Base-by-base conservation (phyloP, 1,140 invertebrate genomes). In the Nymphalis io region DNA sequence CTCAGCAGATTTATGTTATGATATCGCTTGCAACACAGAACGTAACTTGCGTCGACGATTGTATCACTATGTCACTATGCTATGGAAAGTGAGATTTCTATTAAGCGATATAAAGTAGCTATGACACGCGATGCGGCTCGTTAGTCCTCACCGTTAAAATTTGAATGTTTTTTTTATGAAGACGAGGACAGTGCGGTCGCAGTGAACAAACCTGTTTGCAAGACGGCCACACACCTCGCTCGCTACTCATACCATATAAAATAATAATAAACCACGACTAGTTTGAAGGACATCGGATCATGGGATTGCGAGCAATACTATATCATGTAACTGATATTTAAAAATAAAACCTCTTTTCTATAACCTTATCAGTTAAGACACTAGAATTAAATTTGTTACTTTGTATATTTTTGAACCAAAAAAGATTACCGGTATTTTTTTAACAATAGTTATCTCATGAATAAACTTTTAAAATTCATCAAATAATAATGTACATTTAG, bases 1-100 rank as follows among this genome's bases (percentile, higher is more conserved):
- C 46, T 44, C 44, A 65, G 61, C 27, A 60, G 68, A 70, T 65
- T 64, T 65, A 65, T 57, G 46, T 60, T 51, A 40, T 39, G 62
- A 63, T 70, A 27, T 59, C 59, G 23, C 59, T 83, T 82, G 79
- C 78, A 70, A 75, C 77, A 86, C 46, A 63, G 66, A 57, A 79
- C 60, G 73, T 74, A 76, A 79, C 69, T 48, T 60, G 62, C 55
- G 42, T 42, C 48, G 51, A 21, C 57, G 79, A 82, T 83, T 74
- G 70, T 83, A 85, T 78, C 82, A 81, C 68, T 82, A 74, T 81
- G 76, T 81, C 79, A 82, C 72, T 81, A 74, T 80, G 75, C 69
- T 82, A 82, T 68, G 61, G 85, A 87, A 89, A 87, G 81, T 85
- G 81, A 87, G 83, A 80, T 82, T 81, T 77, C 60, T 79, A 81